phyloP scores from a whole-genome alignment of 2,888 invertebrate genomes.

The Protodeltote pygarga region DNA sequence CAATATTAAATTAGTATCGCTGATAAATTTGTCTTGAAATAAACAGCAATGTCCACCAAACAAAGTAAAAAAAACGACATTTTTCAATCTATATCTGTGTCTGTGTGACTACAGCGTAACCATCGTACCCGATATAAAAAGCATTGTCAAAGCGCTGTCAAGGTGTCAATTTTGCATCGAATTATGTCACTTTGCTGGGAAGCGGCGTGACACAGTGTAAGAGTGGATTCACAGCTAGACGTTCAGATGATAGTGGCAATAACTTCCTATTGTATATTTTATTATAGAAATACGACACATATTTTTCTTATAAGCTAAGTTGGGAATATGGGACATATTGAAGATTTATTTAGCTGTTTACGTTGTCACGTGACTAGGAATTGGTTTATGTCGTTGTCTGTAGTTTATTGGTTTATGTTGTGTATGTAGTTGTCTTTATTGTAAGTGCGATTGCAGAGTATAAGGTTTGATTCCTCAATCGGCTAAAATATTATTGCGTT shows the following conservation, averaged over 20 bases:
- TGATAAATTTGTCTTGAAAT: no score
- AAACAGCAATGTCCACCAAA: not conserved
- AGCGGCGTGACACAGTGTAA: conserved; percentile 14
- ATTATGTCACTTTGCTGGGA: conserved; percentile 40
- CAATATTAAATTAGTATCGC: no score
- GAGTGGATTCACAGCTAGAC: conserved; percentile 11
- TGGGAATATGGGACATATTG: no score
- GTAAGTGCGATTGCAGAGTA: no score
- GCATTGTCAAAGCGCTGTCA: conserved; percentile 39
- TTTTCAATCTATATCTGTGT: not conserved
- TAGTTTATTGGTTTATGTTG: no score
- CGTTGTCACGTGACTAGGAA: no score
- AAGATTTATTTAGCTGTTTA: no score
- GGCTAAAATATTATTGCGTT: no score
- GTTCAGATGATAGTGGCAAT: conserved; percentile 16
- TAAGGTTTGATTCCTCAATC: no score
- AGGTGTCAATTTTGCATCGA: conserved; percentile 44
- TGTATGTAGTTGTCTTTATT: no score
- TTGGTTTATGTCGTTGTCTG: no score
- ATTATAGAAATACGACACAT: not conserved
- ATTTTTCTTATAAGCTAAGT: conserved; percentile 10
- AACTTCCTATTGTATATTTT: conserved; percentile 3
- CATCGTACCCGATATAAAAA: conserved; percentile 27
- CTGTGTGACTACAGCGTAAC: conserved; percentile 12
- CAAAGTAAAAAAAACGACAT: not conserved